phyloP scores from a whole-genome alignment of 2,797 vertebrate genomes.

The Balearica regulorum region DNA sequence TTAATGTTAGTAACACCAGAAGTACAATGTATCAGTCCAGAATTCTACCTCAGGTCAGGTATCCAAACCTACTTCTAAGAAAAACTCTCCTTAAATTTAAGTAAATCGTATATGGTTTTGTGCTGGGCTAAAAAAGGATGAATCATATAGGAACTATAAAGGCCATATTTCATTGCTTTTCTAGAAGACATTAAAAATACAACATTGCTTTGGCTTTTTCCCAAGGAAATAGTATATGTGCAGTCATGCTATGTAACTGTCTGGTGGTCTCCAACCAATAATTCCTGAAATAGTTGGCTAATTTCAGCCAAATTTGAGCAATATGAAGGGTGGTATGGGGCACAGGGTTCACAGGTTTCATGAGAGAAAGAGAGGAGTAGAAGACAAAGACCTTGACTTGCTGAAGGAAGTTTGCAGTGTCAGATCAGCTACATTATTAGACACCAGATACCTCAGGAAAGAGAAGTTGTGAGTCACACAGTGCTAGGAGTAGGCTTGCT shows the following conservation, averaged over 20 bases:
- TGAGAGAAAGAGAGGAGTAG: not conserved
- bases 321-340: not conserved
- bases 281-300: not conserved
- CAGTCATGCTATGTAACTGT: not conserved
- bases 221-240: not conserved
- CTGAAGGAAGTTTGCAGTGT: not conserved
- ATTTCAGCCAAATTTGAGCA: not conserved
- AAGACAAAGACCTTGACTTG: not conserved
- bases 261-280: not conserved
- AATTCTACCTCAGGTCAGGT: not conserved
- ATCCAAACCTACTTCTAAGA: not conserved
- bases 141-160: not conserved
- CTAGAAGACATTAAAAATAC: not conserved
- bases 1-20: not conserved
- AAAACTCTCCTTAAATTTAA: not conserved
- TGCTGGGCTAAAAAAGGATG: not conserved
- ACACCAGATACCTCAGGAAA: not conserved
- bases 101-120: not conserved
- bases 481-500: not conserved
- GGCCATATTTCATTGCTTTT: not conserved
- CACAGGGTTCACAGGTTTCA: not conserved
- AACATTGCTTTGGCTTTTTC: not conserved
- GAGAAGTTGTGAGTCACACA: not conserved
- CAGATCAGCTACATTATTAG: not conserved
- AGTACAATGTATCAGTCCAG: not conserved